Evolutionary conservation across 2,888 invertebrate species (phyloP).

Genomic region (Boloria euphrosyne): DNA sequence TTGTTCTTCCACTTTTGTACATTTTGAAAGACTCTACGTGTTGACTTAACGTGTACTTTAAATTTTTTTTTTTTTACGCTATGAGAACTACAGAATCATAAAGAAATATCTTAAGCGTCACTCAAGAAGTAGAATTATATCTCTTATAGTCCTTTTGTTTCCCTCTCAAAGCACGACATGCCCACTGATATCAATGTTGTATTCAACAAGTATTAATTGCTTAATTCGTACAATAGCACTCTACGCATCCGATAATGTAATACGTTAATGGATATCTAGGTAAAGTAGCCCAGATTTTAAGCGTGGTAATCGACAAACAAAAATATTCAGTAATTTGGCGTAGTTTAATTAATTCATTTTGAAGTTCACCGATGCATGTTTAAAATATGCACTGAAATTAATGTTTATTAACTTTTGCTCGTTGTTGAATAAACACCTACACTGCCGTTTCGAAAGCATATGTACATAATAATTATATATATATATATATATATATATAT

Average conservation of each 20-base stretch:
- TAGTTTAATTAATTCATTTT: slow-evolving; percentile 7
- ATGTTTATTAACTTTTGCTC: neutral
- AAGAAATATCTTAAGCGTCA: too few species aligned
- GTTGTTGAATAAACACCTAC: neutral
- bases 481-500: too few species aligned
- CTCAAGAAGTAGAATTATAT: too few species aligned
- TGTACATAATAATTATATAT: too few species aligned
- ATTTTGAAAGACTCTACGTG: too few species aligned
- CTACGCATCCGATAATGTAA: slow-evolving; percentile 25
- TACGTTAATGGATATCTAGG: slow-evolving; percentile 18
- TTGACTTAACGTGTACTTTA: too few species aligned
- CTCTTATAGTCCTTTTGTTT: neutral
- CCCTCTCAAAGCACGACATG: slow-evolving; percentile 6
- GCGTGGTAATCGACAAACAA: slow-evolving; percentile 9
- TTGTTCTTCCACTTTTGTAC: too few species aligned
- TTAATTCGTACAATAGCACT: slow-evolving; percentile 26
- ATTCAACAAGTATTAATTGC: slow-evolving; percentile 27
- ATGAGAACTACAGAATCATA: too few species aligned
- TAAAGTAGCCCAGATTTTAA: slow-evolving; percentile 18
- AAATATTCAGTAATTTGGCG: slow-evolving; percentile 4
- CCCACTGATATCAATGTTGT: slow-evolving; percentile 12
- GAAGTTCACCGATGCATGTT: neutral
- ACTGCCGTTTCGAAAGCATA: too few species aligned
- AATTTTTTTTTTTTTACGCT: too few species aligned
- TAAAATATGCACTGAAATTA: neutral